A percentile compares a stretch with the other conserved stretches of the same genome.
phyloP scores from a whole-genome alignment of 2,797 vertebrate genomes.

The Kryptopterus vitreolus region DNA sequence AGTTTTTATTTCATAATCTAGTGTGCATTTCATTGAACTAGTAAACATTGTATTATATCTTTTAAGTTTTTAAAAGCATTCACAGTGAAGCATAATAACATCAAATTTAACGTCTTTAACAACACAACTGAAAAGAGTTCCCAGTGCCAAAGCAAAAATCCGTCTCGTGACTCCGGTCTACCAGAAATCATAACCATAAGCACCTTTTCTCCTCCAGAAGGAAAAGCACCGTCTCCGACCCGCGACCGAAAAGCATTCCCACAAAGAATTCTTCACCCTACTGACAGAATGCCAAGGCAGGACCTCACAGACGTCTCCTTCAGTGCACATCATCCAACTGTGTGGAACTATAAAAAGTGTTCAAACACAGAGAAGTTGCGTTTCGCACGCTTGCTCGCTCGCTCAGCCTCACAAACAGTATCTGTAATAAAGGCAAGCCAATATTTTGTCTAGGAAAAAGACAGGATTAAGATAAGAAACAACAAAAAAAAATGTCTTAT shows the following conservation, averaged over 20 bases:
- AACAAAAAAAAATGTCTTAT: not conserved
- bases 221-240: not conserved
- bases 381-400: not conserved
- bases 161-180: not conserved
- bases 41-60: not conserved
- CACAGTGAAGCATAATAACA: not conserved
- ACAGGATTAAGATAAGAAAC: not conserved
- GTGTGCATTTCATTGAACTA: not conserved
- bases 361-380: not conserved
- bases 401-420: not conserved
- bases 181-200: slow-evolving; percentile 1
- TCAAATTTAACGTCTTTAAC: slow-evolving; percentile 9
- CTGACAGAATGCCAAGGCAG: slow-evolving; percentile 34
- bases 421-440: not conserved
- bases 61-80: not conserved
- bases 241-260: slow-evolving; percentile 5
- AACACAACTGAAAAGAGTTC: not conserved
- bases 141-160: not conserved
- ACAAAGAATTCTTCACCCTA: slow-evolving; percentile 50
- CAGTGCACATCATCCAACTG: slow-evolving; percentile 18
- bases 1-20: not conserved
- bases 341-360: not conserved
- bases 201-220: not conserved
- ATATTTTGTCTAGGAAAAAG: not conserved
- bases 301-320: slow-evolving; percentile 20